phyloP scores from a whole-genome alignment of 2,113 vertebrate genomes.

The Bufo bufo region DNA sequence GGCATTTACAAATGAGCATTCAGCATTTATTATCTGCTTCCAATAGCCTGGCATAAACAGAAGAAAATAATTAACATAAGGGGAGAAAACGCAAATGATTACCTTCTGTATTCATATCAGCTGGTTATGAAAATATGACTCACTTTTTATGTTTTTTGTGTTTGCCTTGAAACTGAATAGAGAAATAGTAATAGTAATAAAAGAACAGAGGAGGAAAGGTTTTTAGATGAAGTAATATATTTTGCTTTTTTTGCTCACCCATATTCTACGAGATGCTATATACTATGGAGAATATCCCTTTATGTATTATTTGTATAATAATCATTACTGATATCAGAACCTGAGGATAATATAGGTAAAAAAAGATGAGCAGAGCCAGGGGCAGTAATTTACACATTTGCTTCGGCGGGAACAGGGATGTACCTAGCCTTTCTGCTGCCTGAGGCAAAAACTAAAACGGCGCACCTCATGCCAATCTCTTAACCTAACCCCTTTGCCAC shows the following conservation, averaged over 20 bases:
- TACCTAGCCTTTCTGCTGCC: too few relatives aligned
- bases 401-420: too few relatives aligned
- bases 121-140: constrained; percentile 9
- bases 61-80: constrained; percentile 9
- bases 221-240: not conserved
- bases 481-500: too few relatives aligned
- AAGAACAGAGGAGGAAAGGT: not conserved
- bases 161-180: not conserved
- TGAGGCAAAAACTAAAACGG: too few relatives aligned
- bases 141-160: not conserved
- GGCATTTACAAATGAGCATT: not conserved
- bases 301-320: too few relatives aligned
- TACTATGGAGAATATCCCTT: not conserved
- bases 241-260: not conserved
- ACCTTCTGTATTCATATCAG: constrained; percentile 10
- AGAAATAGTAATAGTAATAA: constrained; percentile 4
- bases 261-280: not conserved
- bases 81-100: constrained; percentile 5
- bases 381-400: too few relatives aligned
- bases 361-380: too few relatives aligned
- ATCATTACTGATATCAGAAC: too few relatives aligned
- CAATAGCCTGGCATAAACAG: not conserved
- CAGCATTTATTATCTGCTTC: not conserved
- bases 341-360: too few relatives aligned
- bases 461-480: too few relatives aligned